These are phyloP conservation scores for Scleropages formosus DNA, from an alignment of 2,797 vertebrate genomes.

Conservation along the genomic window DNA sequence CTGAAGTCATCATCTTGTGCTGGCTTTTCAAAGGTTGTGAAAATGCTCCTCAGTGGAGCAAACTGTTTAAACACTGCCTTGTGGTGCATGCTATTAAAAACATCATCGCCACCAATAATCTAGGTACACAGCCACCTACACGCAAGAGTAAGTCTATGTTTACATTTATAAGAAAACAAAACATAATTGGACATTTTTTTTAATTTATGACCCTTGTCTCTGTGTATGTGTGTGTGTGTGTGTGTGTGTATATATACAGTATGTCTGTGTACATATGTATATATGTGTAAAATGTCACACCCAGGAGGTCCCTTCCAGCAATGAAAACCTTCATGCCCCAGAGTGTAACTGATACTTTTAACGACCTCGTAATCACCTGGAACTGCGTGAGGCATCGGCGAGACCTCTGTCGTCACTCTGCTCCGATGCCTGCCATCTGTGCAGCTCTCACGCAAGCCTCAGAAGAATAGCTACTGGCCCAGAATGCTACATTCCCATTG, in stretches of 20 bases:
- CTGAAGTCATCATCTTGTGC: not conserved
- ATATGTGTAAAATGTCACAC: not conserved
- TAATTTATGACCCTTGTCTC: too few species aligned
- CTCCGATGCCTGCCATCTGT: conserved; percentile 18
- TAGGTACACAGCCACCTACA: too few species aligned
- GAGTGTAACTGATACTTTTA: conserved; percentile 17
- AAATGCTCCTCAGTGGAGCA: not conserved
- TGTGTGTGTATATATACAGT: too few species aligned
- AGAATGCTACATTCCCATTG: too few species aligned
- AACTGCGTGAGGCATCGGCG: not conserved
- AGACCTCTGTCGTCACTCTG: not conserved
- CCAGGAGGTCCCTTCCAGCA: not conserved
- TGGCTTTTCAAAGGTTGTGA: not conserved
- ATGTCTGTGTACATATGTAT: too few species aligned
- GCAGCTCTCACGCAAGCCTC: not conserved
- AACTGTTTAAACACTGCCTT: not conserved
- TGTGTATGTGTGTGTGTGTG: too few species aligned
- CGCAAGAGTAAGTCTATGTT: too few species aligned
- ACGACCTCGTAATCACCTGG: conserved; percentile 18
- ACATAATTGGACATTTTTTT: too few species aligned
- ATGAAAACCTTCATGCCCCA: not conserved
- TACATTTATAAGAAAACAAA: too few species aligned
- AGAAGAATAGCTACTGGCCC: not conserved
- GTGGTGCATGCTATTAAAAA: not conserved
- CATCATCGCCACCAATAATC: not conserved